Base-by-base conservation (phyloP, 2,888 invertebrate species). In the Mythimna impura region DNA sequence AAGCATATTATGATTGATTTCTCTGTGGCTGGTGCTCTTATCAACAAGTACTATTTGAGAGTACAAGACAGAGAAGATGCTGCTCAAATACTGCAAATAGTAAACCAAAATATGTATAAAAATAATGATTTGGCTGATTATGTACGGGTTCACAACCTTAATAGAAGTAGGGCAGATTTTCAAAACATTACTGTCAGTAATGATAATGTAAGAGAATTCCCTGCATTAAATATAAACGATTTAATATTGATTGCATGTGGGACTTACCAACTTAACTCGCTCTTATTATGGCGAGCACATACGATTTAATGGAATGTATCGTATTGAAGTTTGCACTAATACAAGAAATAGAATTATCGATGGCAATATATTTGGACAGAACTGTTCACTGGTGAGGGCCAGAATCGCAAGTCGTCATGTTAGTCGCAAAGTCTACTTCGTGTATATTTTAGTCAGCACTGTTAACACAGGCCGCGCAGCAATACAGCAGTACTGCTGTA, bases 241-340 rank as follows among this genome's bases (percentile, higher is more conserved):
- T 70, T 63, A 55, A 70, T 70, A 55, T 4, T 63, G 69, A 63
- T 70, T 63, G 70, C 63, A 4, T 55, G 70, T 40, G 68, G 68
- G 20, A 68, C 50, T 36, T 61, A 61, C 20, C 63, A 70, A 40
- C 43, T 70, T 17, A 63, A 63, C 69, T 54, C 54, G 61, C 61
- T 69, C 68, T n/a, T 62, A 62, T 30, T 69, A 61, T 64, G 64
- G 70, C 6, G 71, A 71, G 65, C 65, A 65, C 52, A 71, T 64
- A 12, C 20, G 64, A 71, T 65, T 71, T 65, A 65, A 71, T 40
- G 66, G 71, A 7, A 34, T 2, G 0, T 66, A 66, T 12, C 40
- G n/a, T 9, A 62, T 67, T 9, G 55, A 70, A 70, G 62, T 70
- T 2, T 70, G 55, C 20, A 70, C n/a, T 34, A 43, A 70, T 40